Evolutionary conservation across 2,888 invertebrate genomes (phyloP).

Genomic region (Mesodorylaimus sp.): DNA sequence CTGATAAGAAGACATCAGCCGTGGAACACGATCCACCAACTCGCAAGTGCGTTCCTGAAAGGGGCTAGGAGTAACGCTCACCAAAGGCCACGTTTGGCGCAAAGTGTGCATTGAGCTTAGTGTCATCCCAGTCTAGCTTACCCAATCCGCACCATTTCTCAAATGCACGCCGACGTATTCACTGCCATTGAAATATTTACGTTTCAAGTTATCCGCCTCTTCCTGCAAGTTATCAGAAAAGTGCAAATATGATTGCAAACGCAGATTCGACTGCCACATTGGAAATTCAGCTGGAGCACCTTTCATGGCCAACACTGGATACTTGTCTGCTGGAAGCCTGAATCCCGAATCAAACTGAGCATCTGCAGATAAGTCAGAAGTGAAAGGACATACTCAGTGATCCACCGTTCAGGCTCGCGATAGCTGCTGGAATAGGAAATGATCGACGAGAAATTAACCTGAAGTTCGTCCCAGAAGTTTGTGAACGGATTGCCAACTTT

Average conservation of each 20-base stretch:
- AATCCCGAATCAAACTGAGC: not conserved
- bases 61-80: too few relatives aligned
- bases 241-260: conserved; percentile 25
- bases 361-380: not conserved
- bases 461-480: conserved; percentile 31
- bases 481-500: conserved; percentile 26
- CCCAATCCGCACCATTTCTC: conserved; percentile 15
- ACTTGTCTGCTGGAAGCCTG: conserved; percentile 27
- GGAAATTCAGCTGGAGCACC: conserved; percentile 32
- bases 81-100: too few relatives aligned
- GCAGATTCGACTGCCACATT: conserved; percentile 19
- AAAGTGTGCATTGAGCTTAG: too few relatives aligned
- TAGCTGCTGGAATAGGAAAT: conserved; percentile 8
- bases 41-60: conserved; percentile 20
- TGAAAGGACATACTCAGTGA: not conserved
- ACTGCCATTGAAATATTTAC: conserved; percentile 16
- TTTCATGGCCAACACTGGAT: conserved; percentile 29
- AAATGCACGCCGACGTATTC: conserved; percentile 13
- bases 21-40: conserved; percentile 14
- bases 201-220: conserved; percentile 22
- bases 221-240: conserved; percentile 25
- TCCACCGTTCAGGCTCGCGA: not conserved
- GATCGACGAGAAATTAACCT: conserved; percentile 26
- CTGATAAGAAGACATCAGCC: conserved; percentile 31
- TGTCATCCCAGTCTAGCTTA: too few relatives aligned